These are phyloP conservation scores for Armadillidium nasatum DNA, from an alignment of 1,140 invertebrate species.

Conservation along the genomic window DNA sequence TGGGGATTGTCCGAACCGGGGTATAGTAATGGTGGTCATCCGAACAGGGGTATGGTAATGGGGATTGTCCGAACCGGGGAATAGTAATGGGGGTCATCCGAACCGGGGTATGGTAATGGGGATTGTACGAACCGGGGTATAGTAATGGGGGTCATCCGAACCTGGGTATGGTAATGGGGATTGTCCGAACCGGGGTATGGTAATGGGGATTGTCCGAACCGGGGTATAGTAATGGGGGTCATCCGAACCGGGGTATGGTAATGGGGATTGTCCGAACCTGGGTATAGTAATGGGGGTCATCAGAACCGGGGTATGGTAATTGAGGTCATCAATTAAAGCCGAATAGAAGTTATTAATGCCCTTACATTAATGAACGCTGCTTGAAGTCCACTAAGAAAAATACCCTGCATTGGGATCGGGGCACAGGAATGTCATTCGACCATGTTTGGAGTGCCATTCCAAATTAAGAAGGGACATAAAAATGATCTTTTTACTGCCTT, in stretches of 20 bases:
- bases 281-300: neutral
- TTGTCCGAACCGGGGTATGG: neutral
- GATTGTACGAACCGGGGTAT: neutral
- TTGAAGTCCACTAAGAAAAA: conserved; percentile 6
- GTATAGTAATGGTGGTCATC: neutral
- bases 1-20: neutral
- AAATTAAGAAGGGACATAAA: conserved; percentile 12
- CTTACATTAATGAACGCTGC: neutral
- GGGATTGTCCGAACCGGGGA: neutral
- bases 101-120: neutral
- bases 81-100: neutral
- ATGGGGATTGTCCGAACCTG: neutral
- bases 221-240: neutral
- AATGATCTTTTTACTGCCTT: neutral
- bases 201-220: neutral
- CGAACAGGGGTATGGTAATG: no score
- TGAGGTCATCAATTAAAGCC: neutral
- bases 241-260: neutral
- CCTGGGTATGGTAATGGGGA: no score
- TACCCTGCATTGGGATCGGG: neutral
- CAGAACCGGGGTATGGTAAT: neutral
- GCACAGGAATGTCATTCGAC: neutral
- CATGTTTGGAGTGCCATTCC: conserved; percentile 6
- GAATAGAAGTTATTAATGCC: neutral
- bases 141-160: neutral